Evolutionary conservation across 2,888 invertebrate species (phyloP).

Genomic region (Coecobrya sp.): DNA sequence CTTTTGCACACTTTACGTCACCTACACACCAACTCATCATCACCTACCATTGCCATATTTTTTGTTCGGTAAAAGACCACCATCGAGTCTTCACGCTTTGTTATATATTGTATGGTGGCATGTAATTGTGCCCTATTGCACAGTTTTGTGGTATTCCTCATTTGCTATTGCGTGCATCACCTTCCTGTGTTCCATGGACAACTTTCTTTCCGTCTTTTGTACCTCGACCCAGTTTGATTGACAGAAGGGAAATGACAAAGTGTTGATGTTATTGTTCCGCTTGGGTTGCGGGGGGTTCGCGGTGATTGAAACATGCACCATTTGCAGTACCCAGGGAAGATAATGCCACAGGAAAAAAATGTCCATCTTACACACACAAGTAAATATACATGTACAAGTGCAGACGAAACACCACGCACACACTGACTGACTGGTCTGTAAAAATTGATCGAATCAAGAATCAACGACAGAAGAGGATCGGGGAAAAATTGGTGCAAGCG

Average conservation of each 20-base stretch:
- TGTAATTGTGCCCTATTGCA: background rate
- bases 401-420: too few species aligned
- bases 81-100: background rate
- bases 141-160: background rate
- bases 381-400: too few species aligned
- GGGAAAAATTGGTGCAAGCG: background rate
- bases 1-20: background rate
- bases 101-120: background rate
- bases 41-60: background rate
- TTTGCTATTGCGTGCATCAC: background rate
- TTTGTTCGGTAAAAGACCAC: background rate
- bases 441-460: too few species aligned
- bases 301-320: background rate
- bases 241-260: conserved; percentile 79
- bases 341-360: background rate
- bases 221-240: conserved; percentile 61
- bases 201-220: conserved; percentile 35
- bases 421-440: too few species aligned
- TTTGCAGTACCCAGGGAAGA: background rate
- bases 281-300: conserved; percentile 30
- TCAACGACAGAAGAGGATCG: too few species aligned
- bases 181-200: background rate
- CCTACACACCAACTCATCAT: background rate
- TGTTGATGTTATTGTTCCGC: conserved; percentile 1
- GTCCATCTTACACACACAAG: too few species aligned